Evolutionary conservation across 1,140 invertebrate species (phyloP).

Genomic region (Myzus persicae): DNA sequence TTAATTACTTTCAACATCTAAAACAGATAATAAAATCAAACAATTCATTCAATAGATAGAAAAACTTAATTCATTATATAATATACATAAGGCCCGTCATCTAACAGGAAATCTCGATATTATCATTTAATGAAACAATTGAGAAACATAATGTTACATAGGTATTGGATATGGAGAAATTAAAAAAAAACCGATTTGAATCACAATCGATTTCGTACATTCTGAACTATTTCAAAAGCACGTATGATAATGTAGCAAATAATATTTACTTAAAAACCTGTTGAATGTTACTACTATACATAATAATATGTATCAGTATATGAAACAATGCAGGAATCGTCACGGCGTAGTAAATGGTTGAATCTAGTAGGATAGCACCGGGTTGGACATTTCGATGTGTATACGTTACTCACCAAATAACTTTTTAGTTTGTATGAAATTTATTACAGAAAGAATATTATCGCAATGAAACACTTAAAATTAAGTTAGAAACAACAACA

Average conservation of each 20-base stretch:
- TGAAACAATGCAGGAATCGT: not conserved
- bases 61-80: not conserved
- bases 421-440: not conserved
- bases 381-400: not conserved
- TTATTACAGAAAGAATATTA: not conserved
- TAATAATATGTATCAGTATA: conserved; percentile 12
- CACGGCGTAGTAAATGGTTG: not conserved
- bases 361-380: not conserved
- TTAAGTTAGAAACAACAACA: not conserved
- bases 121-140: not conserved
- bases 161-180: too few species aligned
- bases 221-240: not conserved
- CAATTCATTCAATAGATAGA: too few species aligned
- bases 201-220: not conserved
- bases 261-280: conserved; percentile 27
- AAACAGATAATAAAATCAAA: not conserved
- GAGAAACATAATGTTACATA: not conserved
- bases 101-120: not conserved
- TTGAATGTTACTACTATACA: conserved; percentile 22
- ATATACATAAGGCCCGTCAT: too few species aligned
- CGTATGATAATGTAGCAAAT: not conserved
- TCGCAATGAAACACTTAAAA: not conserved
- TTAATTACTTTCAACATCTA: conserved; percentile 18
- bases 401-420: not conserved
- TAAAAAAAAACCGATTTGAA: not conserved